A percentile compares a stretch with the other conserved stretches of the same genome.
Conservation (phyloP, 2,797 vertebrate species). For the Adelosebastes latens region DNA sequence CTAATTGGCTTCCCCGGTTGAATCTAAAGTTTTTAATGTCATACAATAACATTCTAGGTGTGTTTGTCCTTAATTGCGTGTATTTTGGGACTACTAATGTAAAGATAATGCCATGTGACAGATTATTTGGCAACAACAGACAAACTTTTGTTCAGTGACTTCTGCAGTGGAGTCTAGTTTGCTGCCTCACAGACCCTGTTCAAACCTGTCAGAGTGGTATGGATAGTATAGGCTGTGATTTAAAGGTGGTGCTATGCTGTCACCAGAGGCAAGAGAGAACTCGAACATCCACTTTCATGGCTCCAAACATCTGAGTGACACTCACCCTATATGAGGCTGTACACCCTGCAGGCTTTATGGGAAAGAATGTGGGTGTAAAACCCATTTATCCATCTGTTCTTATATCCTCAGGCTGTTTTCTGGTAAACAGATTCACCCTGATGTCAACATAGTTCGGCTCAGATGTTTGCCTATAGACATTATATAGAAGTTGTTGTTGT, state of each 20-base stretch:
- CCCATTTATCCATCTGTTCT: not conserved
- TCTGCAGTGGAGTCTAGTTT: not conserved
- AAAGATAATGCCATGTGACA: not conserved
- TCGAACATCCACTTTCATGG: not conserved
- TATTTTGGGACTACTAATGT: not conserved
- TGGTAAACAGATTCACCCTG: not conserved
- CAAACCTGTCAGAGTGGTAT: not conserved
- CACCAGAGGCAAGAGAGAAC: not conserved
- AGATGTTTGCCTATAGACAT: too few species aligned
- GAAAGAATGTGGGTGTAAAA: not conserved
- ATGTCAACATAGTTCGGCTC: not conserved
- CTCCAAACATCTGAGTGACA: not conserved
- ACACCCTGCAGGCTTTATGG: not conserved
- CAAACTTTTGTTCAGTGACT: not conserved
- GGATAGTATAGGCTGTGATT: not conserved
- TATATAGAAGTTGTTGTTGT: too few species aligned
- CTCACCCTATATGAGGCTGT: not conserved
- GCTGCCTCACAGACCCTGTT: not conserved
- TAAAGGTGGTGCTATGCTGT: not conserved
- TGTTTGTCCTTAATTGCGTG: not conserved
- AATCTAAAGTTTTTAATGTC: not conserved
- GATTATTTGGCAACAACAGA: not conserved
- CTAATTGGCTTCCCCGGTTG: too few species aligned
- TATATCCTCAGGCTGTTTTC: not conserved
- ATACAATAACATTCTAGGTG: not conserved